Percentiles rank a stretch among this genome's conserved stretches.
Evolutionary conservation across 1,140 invertebrate species (phyloP).

Genomic region (Drosophila littoralis): DNA sequence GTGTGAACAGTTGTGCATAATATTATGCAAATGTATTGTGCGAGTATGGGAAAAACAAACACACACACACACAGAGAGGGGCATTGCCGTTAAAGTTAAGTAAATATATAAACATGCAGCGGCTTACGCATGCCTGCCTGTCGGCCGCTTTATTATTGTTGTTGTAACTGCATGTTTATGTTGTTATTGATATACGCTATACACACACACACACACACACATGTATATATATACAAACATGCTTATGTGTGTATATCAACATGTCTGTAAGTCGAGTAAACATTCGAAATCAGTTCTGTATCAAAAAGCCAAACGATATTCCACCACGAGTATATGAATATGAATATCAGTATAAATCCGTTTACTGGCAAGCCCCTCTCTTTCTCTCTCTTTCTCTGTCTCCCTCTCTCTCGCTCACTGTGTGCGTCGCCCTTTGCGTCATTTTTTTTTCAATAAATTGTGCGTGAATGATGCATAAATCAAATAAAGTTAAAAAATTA

Average conservation of each 20-base stretch:
- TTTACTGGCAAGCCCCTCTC: slow-evolving; percentile 8
- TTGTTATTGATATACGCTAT: slow-evolving; percentile 65
- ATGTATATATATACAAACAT: not conserved
- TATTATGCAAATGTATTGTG: slow-evolving; percentile 50
- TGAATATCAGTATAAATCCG: slow-evolving; percentile 26
- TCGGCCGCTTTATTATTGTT: slow-evolving; percentile 55
- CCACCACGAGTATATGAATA: slow-evolving; percentile 38
- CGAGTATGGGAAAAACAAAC: slow-evolving; percentile 34
- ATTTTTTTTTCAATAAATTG: slow-evolving; percentile 63
- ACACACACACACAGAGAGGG: slow-evolving; percentile 7
- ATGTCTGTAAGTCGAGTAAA: slow-evolving; percentile 71
- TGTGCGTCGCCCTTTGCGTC: slow-evolving; percentile 12
- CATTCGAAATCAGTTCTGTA: slow-evolving; percentile 76
- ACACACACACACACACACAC: slow-evolving; percentile 9
- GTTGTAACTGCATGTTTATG: slow-evolving; percentile 57
- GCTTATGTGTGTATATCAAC: slow-evolving; percentile 47
- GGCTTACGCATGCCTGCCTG: slow-evolving; percentile 67
- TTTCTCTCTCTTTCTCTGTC: not conserved
- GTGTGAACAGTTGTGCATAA: slow-evolving; percentile 47
- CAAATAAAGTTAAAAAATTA: slow-evolving; percentile 61
- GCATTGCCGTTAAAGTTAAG: slow-evolving; percentile 47
- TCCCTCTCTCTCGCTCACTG: not conserved
- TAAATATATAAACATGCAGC: slow-evolving; percentile 55
- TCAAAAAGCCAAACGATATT: slow-evolving; percentile 35
- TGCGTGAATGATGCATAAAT: slow-evolving; percentile 76